Percentiles rank a stretch among this genome's conserved stretches.
Conservation (phyloP, 1,140 invertebrate genomes). For the Onthophagus taurus region DNA sequence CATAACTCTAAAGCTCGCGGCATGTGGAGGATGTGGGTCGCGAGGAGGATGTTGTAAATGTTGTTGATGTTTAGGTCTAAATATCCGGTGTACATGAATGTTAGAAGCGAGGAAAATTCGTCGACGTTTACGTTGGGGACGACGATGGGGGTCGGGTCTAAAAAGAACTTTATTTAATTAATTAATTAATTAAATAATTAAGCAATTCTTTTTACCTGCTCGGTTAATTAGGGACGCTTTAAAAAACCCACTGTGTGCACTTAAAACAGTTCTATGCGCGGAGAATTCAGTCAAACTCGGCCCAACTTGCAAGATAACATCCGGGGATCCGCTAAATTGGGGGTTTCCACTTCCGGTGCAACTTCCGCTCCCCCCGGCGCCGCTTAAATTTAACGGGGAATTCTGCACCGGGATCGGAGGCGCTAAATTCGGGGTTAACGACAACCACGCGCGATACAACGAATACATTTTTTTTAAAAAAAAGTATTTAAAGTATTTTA, state of each 20-base stretch:
- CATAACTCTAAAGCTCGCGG: slow-evolving; percentile 62
- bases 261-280: slow-evolving; percentile 55
- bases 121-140: slow-evolving; percentile 53
- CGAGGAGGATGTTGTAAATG: slow-evolving; percentile 62
- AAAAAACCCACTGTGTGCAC: slow-evolving; percentile 62
- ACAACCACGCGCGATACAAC: slow-evolving; percentile 56
- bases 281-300: slow-evolving; percentile 54
- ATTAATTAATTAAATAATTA: slow-evolving; percentile 5
- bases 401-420: slow-evolving; percentile 25
- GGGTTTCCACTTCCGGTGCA: slow-evolving; percentile 3
- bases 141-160: slow-evolving; percentile 34
- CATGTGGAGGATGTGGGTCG: slow-evolving; percentile 67
- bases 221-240: slow-evolving; percentile 42
- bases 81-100: slow-evolving; percentile 69
- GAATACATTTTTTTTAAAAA: slow-evolving; percentile 45
- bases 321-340: slow-evolving; percentile 41
- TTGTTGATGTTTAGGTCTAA: slow-evolving; percentile 59
- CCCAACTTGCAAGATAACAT: slow-evolving; percentile 54
- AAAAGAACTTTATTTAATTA: slow-evolving; percentile 1
- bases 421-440: slow-evolving; percentile 22
- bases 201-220: slow-evolving; percentile 23
- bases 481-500: slow-evolving; percentile 1
- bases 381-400: slow-evolving; percentile 32
- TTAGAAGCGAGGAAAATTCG: slow-evolving; percentile 60
- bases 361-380: too few species aligned